Base-by-base conservation (phyloP, 2,888 invertebrate species). In the Protophormia terraenovae region DNA sequence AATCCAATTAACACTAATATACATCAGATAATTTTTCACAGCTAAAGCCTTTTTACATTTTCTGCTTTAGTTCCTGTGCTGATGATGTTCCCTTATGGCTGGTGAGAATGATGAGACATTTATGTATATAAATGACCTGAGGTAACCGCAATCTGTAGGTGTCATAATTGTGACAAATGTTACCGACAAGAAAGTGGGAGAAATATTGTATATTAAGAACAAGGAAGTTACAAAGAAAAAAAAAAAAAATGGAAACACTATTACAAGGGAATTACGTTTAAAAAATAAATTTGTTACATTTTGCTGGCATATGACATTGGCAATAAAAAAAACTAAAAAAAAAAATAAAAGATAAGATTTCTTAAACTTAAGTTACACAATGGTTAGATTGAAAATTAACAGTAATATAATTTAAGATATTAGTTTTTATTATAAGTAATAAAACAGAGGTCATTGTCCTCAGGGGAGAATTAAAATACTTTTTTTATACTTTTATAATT, bases 161-260 rank as follows among this genome's bases (percentile, higher is more conserved):
- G 84, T 75, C 84, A 85, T 69, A 82, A 75, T 85, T 78, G 69
- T 78, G 69, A 77, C 84, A 85, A 82, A 81, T 85, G 77, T 64
- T 73, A 38, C 32, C n/a, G 29, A 5, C 22, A 32, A 60, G 22
- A n/a, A 6, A 41, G 1, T 6, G 3, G 12, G 10, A 27, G 10
- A 5, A 0, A n/a, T n/a, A n/a, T n/a, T n/a, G n/a, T n/a, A n/a
- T n/a, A n/a, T n/a, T n/a, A 64, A 24, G 19, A 69, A 55, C 10
- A 53, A 47, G 1, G 10, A 50, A 35, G 6, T 1, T n/a, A 29
- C n/a, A 27, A 55, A 38, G 29, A 62, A 35, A 14, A 22, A 2
- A 27, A 41, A n/a, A 4, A 27, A 38, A 55, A 62, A 64, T 72
- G 16, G 60, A 75, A 41, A 55, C n/a, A n/a, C n/a, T 62, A 62